Conservation (phyloP, 2,113 vertebrate species). For the Desmodus rotundus region DNA sequence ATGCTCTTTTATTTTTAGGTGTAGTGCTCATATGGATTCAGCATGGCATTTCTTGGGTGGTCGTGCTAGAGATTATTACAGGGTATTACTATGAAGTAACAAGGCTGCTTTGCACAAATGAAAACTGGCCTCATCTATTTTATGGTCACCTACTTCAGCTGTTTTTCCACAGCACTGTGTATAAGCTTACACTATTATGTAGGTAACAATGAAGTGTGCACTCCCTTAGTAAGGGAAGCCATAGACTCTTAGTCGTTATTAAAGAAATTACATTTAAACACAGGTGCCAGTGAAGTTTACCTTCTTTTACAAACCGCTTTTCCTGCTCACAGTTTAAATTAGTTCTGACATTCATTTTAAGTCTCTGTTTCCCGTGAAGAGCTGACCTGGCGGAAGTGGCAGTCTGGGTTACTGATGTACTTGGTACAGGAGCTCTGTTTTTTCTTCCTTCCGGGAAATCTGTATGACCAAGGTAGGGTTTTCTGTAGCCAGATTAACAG, state of each 20-base stretch:
- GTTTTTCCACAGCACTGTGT: not conserved
- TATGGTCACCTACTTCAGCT: not conserved
- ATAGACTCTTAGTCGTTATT: not conserved
- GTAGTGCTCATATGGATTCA: conserved; percentile 22
- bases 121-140: not conserved
- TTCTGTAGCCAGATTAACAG: not conserved
- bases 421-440: not conserved
- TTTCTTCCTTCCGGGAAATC: not conserved
- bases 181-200: not conserved
- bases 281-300: not conserved
- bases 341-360: not conserved
- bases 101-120: conserved; percentile 18
- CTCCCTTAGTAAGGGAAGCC: not conserved
- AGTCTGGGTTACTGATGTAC: not conserved
- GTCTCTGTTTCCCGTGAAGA: not conserved
- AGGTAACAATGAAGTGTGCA: not conserved
- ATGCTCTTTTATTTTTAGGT: conserved; percentile 41
- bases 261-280: conserved; percentile 25
- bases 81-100: not conserved
- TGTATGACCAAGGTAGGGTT: not conserved
- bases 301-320: conserved; percentile 40
- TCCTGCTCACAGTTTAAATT: conserved; percentile 7
- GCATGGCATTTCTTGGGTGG: not conserved
- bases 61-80: conserved; percentile 22
- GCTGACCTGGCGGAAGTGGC: not conserved